Evolutionary conservation across 2,797 vertebrate species (phyloP).

Genomic region (Enteromius argenteus): DNA sequence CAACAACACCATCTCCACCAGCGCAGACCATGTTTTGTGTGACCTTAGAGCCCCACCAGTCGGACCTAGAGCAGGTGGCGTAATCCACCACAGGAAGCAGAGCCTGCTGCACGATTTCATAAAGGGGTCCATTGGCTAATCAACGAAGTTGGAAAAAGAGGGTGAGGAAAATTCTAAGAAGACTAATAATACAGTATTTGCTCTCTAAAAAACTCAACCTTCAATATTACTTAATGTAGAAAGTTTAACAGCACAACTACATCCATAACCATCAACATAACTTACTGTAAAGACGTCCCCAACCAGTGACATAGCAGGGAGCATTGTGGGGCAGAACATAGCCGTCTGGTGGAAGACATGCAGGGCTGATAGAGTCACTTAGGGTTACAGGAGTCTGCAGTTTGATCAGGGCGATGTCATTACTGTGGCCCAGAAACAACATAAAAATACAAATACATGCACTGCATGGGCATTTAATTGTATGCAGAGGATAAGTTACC

Average conservation of each 20-base stretch:
- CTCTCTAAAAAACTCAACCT: not conserved
- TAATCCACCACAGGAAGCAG: constrained; percentile 79
- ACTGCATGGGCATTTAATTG: too few relatives aligned
- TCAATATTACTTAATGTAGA: constrained; percentile 47
- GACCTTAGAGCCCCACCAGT: constrained; percentile 79
- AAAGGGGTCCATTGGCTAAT: constrained; percentile 78
- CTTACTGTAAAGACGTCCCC: constrained; percentile 61
- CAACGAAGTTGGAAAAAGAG: not conserved
- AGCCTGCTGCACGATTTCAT: constrained; percentile 81
- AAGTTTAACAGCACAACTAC: not conserved
- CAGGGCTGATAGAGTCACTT: constrained; percentile 75
- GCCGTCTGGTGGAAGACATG: constrained; percentile 79
- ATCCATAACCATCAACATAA: not conserved
- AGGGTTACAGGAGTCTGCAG: constrained; percentile 71
- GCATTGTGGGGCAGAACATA: constrained; percentile 42
- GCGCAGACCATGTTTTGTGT: constrained; percentile 64
- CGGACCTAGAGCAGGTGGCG: constrained; percentile 66
- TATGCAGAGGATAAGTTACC: too few relatives aligned
- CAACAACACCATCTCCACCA: constrained; percentile 67
- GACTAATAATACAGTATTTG: too few relatives aligned
- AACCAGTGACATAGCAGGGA: constrained; percentile 52
- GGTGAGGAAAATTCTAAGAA: too few relatives aligned
- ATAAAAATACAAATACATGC: too few relatives aligned
- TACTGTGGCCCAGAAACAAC: too few relatives aligned
- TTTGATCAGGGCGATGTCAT: constrained; percentile 91